These are phyloP conservation scores for Melanocharis versteri DNA, from an alignment of 2,113 vertebrate genomes.

Conservation along the genomic window DNA sequence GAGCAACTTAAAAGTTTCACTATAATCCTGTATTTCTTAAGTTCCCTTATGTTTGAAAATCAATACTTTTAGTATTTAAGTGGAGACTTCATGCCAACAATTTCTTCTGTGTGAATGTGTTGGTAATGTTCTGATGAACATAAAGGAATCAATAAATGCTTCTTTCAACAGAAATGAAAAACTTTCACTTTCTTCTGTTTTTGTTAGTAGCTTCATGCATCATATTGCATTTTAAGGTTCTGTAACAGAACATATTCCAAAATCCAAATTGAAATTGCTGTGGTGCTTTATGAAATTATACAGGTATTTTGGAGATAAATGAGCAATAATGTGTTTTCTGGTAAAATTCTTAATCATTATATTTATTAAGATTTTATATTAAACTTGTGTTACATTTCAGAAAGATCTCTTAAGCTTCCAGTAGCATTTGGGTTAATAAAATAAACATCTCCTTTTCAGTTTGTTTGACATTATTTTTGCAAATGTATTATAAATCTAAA, in stretches of 20 bases:
- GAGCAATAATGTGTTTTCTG: not conserved
- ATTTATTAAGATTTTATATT: not conserved
- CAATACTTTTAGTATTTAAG: not conserved
- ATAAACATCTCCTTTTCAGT: not conserved
- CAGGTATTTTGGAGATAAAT: not conserved
- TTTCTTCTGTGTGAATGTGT: not conserved
- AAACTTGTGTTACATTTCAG: not conserved
- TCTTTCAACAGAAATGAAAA: not conserved
- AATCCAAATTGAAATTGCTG: not conserved
- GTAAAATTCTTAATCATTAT: not conserved
- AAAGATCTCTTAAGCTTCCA: not conserved
- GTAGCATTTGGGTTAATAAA: not conserved
- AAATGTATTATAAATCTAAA: not conserved
- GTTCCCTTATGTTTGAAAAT: not conserved
- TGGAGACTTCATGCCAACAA: not conserved
- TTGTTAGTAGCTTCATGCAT: not conserved
- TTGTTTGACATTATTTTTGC: not conserved
- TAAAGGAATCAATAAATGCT: not conserved
- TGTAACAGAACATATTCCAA: not conserved
- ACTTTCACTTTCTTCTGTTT: not conserved
- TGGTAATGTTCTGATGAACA: not conserved
- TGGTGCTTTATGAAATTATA: not conserved
- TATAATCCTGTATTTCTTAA: not conserved
- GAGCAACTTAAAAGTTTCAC: not conserved
- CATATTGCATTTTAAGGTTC: not conserved